A percentile compares a stretch with the other conserved stretches of the same genome.
Evolutionary conservation across 2,797 vertebrate genomes (phyloP).

Genomic region (Percopsis omiscomaycus): DNA sequence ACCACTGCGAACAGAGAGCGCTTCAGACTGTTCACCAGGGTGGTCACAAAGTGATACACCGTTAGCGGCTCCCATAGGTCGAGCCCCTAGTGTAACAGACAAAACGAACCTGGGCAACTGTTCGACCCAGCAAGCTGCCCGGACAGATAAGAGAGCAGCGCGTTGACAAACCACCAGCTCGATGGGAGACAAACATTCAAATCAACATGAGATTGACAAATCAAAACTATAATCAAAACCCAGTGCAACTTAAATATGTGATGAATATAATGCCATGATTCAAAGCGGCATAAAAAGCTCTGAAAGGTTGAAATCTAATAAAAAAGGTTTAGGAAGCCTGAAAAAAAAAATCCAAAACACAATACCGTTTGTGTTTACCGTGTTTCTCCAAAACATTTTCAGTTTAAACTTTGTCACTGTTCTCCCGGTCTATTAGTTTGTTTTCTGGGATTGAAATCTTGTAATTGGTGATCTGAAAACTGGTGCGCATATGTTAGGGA

Average conservation of each 20-base stretch:
- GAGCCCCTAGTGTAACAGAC: constrained; percentile 38
- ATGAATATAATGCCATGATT: constrained; percentile 12
- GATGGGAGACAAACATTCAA: constrained; percentile 64
- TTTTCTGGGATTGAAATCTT: no score
- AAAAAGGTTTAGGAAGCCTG: no score
- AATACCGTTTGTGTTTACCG: no score
- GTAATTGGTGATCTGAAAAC: no score
- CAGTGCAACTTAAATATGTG: constrained; percentile 59
- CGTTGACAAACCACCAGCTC: constrained; percentile 61
- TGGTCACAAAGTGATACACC: constrained; percentile 61
- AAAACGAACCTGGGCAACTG: constrained; percentile 34
- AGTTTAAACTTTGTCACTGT: no score
- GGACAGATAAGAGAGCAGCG: constrained; percentile 59
- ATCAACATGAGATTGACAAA: constrained; percentile 56
- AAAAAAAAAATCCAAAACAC: no score
- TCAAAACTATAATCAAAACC: constrained; percentile 50
- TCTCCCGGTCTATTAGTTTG: no score
- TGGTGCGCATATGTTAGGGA: no score
- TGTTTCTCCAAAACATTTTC: no score
- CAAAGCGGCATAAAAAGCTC: no score
- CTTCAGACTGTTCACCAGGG: constrained; percentile 50
- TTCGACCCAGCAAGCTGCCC: constrained; percentile 58
- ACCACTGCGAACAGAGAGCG: constrained; percentile 68
- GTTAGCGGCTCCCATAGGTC: constrained; percentile 35
- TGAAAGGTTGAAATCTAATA: no score